Base-by-base conservation (phyloP, 2,888 invertebrate species). In the Polymixis flavicincta region DNA sequence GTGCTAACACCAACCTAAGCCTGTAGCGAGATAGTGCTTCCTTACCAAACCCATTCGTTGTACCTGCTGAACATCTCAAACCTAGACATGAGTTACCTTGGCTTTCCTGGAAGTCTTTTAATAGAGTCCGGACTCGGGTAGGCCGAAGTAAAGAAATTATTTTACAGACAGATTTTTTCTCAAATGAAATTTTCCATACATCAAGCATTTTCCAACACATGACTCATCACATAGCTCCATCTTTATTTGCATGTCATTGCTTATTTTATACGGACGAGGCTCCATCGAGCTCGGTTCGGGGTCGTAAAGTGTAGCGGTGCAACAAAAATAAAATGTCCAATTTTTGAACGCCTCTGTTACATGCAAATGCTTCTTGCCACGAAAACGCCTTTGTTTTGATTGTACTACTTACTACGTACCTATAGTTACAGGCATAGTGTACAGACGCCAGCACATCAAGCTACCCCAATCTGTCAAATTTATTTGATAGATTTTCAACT, bases 281-380 rank as follows among this genome's bases (percentile, higher is more conserved):
- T 70, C 17, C 28, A 61, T 61, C 48, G 54, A 55, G 22, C 68
- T 66, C 37, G 45, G 32, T 61, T 37, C 37, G 11, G 25, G 25
- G 66, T 60, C 61, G n/a, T n/a, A 32, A 61, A 25, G 5, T 22
- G 37, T 69, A 25, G 54, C 9, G 60, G 28, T 66, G 60, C 50
- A 79, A 78, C 71, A 77, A 74, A 80, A 82, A 85, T 80, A 86
- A 86, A 86, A 83, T 63, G 66, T 52, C 8, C 45, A 74, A 80
- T 68, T 81, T 82, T 80, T 61, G 42, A 86, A 72, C 85, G 73
- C 59, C 69, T 52, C 45, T 71, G 61, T 79, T 74, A 77, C 85
- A 89, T 87, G 89, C 87, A 82, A 88, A 89, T 82, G 75, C 22
- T 87, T 84, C 82, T 84, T 86, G 80, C 78, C 83, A 88, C 83